phyloP scores from a whole-genome alignment of 2,797 vertebrate genomes.

The Pseudomugil tenellus region DNA sequence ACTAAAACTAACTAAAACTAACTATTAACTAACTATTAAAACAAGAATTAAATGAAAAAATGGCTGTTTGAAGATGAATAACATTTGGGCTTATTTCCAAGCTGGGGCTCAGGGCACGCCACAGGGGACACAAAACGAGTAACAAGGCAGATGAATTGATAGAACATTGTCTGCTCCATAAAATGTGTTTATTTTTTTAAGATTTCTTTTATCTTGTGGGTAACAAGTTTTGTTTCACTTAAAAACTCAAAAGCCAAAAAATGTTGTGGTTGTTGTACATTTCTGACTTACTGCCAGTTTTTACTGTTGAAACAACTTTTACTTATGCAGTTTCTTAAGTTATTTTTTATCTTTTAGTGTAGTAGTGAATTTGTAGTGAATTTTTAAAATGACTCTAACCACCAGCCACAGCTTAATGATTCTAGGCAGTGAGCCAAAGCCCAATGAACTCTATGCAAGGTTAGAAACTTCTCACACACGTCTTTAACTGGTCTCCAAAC shows the following conservation, averaged over 20 bases:
- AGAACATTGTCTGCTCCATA: not conserved
- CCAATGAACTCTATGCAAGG: conserved; percentile 84
- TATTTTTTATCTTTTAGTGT: conserved; percentile 4
- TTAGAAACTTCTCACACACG: conserved; percentile 89
- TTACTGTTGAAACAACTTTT: not conserved
- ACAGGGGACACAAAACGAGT: not conserved
- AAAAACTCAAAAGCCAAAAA: not conserved
- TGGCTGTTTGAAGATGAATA: not conserved
- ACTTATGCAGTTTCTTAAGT: not conserved
- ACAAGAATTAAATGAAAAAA: not conserved
- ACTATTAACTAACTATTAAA: no score
- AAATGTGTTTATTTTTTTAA: not conserved
- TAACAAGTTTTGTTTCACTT: not conserved
- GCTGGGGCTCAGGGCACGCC: not conserved
- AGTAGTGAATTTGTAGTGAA: no score
- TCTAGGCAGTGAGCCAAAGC: conserved; percentile 85
- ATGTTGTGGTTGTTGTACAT: not conserved
- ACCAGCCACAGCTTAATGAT: conserved; percentile 61
- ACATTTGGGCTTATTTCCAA: not conserved
- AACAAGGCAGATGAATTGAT: not conserved
- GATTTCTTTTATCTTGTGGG: not conserved
- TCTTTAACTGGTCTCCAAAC: conserved; percentile 53
- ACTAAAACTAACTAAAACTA: no score
- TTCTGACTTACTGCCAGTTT: not conserved
- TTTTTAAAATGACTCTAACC: conserved; percentile 36